Conservation (phyloP, 2,888 invertebrate genomes). For the Galerucella calmariensis region DNA sequence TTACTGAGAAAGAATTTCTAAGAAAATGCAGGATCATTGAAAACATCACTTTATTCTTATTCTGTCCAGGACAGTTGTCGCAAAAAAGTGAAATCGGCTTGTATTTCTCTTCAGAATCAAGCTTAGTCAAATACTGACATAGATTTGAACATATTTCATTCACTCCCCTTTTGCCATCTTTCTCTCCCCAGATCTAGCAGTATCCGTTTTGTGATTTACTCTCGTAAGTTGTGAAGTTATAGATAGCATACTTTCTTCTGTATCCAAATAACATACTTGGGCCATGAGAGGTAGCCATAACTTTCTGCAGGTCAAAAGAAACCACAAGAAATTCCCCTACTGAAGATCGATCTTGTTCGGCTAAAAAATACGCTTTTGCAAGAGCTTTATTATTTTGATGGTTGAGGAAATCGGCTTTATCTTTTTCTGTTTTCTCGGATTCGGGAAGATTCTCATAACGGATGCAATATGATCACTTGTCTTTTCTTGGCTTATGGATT, state of each 20-base stretch:
- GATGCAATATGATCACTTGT: not conserved
- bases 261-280: conserved; percentile 48
- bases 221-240: conserved; percentile 53
- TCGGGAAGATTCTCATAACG: not conserved
- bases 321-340: conserved; percentile 32
- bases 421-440: not conserved
- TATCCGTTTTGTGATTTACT: conserved; percentile 46
- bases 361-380: not conserved
- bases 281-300: conserved; percentile 49
- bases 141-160: conserved; percentile 47
- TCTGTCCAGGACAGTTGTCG: no score
- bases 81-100: no score
- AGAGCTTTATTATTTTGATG: not conserved
- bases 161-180: conserved; percentile 46
- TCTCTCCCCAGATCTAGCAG: conserved; percentile 50
- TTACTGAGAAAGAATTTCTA: no score
- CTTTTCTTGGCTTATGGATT: not conserved
- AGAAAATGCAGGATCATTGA: no score
- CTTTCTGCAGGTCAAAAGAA: conserved; percentile 45
- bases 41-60: no score
- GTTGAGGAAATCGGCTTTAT: not conserved
- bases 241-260: conserved; percentile 51
- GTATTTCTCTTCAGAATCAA: no score
- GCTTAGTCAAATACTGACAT: not conserved
- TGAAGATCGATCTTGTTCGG: conserved; percentile 6